Percentiles rank a stretch among this genome's conserved stretches.
These are phyloP conservation scores for Gopherus flavomarginatus DNA, from an alignment of 2,113 vertebrate species.

Conservation along the genomic window DNA sequence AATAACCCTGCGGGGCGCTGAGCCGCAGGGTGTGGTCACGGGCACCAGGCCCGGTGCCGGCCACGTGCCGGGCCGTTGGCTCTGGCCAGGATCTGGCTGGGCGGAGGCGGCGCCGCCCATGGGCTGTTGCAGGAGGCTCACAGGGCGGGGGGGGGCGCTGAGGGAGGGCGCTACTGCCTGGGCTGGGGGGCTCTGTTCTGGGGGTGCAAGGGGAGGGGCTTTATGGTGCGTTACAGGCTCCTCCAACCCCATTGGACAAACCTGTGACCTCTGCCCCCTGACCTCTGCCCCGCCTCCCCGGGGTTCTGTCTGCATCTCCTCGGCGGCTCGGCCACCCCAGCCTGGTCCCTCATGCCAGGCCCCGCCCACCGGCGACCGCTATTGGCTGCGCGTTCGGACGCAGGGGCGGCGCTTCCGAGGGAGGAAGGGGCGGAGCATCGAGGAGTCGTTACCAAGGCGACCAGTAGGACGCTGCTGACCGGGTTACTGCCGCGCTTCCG, in stretches of 20 bases:
- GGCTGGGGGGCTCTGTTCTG: too few species aligned
- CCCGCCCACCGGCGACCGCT: neutral
- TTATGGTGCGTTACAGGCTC: too few species aligned
- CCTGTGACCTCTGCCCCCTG: neutral
- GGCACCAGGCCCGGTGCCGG: too few species aligned
- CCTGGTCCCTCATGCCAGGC: neutral
- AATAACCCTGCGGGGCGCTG: accelerated
- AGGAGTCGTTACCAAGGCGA: neutral
- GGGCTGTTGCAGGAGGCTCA: neutral
- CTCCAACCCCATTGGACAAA: neutral
- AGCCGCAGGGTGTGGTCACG: neutral
- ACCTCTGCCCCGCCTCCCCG: neutral
- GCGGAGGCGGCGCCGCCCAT: too few species aligned
- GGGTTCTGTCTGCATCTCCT: neutral
- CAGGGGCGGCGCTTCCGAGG: neutral
- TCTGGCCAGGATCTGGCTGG: too few species aligned
- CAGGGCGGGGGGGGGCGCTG: too few species aligned
- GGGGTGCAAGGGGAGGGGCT: too few species aligned
- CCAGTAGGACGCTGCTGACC: neutral
- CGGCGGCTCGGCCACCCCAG: neutral
- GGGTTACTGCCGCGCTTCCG: neutral
- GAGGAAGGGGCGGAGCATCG: neutral
- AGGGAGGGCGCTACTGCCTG: too few species aligned
- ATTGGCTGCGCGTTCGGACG: too few species aligned
- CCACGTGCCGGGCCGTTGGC: too few species aligned